Evolutionary conservation across 2,888 invertebrate species (phyloP).

Genomic region (Chesias legatella): DNA sequence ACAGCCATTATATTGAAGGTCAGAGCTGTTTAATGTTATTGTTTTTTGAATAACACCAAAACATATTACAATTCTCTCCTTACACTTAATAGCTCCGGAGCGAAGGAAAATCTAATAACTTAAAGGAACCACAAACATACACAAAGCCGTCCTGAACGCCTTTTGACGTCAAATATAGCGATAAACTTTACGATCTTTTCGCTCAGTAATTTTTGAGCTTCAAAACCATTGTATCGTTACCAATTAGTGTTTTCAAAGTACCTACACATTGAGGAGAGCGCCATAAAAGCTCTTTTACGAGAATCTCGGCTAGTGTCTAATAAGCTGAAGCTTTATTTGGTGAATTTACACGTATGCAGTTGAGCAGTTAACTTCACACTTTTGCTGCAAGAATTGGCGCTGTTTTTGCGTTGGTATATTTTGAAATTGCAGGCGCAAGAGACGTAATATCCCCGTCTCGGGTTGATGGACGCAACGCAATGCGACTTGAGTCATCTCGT

Average conservation of each 20-base stretch:
- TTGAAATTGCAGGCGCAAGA: no score
- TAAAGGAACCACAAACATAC: no score
- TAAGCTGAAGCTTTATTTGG: slow-evolving; percentile 54
- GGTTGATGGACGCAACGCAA: no score
- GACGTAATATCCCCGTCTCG: no score
- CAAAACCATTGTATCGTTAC: slow-evolving; percentile 38
- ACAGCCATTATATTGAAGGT: no score
- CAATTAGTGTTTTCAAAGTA: slow-evolving; percentile 55
- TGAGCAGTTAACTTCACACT: slow-evolving; percentile 12
- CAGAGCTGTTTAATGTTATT: no score
- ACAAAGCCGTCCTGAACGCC: slow-evolving; percentile 33
- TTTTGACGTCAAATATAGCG: slow-evolving; percentile 33
- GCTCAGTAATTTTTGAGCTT: slow-evolving; percentile 23
- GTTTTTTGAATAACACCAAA: no score
- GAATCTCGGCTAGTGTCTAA: slow-evolving; percentile 49
- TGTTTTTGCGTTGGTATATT: no score
- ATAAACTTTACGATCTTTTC: slow-evolving; percentile 23
- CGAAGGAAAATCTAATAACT: no score
- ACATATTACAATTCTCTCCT: no score
- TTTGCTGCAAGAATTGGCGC: slow-evolving; percentile 3
- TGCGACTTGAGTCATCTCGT: no score
- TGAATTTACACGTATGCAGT: slow-evolving; percentile 45
- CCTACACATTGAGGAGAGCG: slow-evolving; percentile 41
- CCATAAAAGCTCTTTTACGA: slow-evolving; percentile 59
- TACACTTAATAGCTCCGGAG: no score